These are phyloP conservation scores for Helarctos malayanus DNA, from an alignment of 2,797 vertebrate genomes.

Conservation along the genomic window DNA sequence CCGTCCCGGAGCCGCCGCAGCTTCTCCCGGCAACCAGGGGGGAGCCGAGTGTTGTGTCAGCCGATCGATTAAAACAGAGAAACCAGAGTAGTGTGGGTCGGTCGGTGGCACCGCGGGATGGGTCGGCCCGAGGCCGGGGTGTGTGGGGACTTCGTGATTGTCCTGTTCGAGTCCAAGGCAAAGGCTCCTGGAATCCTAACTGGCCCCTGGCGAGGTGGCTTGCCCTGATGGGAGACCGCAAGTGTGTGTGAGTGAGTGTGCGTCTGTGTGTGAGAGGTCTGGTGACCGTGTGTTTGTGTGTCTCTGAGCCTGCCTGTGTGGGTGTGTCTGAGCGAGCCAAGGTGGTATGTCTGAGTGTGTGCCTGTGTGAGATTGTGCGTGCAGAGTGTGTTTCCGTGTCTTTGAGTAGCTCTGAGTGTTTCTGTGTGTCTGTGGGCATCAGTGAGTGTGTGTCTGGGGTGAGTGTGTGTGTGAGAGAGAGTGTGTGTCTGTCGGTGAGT, in stretches of 20 bases:
- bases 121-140: not conserved
- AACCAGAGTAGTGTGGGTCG: not conserved
- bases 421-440: not conserved
- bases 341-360: not conserved
- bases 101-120: not conserved
- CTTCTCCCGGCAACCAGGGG: constrained; percentile 21
- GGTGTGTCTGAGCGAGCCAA: not conserved
- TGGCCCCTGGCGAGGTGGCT: not conserved
- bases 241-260: not conserved
- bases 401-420: not conserved
- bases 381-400: not conserved
- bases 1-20: constrained; percentile 20
- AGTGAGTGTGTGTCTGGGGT: not conserved
- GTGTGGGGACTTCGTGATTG: not conserved
- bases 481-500: not conserved
- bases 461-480: not conserved
- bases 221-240: not conserved
- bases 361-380: not conserved
- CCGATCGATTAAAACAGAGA: constrained; percentile 43
- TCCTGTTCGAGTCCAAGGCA: constrained; percentile 7
- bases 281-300: not conserved
- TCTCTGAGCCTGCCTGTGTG: not conserved
- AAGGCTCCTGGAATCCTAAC: no score
- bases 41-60: constrained; percentile 5
- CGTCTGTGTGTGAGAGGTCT: not conserved